Evolutionary conservation across 2,113 vertebrate genomes (phyloP).

Genomic region (Ceyx cyanopectus): DNA sequence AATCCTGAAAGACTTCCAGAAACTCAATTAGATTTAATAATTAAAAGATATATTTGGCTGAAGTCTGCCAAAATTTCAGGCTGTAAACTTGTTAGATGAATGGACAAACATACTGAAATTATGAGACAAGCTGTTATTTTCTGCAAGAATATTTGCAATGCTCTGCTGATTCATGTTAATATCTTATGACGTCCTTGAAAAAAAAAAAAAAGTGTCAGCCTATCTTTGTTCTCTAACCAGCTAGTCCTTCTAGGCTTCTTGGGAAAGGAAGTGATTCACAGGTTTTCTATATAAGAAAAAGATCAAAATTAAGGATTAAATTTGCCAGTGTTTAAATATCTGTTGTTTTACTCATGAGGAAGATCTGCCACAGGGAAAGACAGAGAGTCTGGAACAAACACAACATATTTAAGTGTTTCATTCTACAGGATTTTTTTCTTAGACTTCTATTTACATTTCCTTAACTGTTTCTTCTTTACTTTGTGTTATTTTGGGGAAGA

Average conservation of each 20-base stretch:
- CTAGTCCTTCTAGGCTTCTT: background rate
- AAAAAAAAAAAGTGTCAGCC: background rate
- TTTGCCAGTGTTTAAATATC: background rate
- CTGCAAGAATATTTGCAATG: background rate
- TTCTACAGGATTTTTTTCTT: background rate
- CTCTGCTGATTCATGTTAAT: background rate
- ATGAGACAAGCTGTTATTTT: slow-evolving; percentile 2
- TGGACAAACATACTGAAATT: background rate
- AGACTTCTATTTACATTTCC: background rate
- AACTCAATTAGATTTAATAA: background rate
- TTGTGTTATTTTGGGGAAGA: background rate
- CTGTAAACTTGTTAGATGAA: background rate
- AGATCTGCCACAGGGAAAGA: background rate
- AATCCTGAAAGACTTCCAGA: too few species aligned
- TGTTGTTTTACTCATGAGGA: background rate
- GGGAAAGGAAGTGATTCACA: background rate
- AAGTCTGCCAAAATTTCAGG: background rate
- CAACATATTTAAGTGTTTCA: background rate
- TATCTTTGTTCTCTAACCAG: background rate
- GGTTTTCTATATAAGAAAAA: background rate
- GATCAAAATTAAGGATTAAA: slow-evolving; percentile 8
- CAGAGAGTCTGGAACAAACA: background rate
- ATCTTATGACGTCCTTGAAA: background rate
- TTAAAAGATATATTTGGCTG: background rate
- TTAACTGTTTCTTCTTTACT: background rate